phyloP scores from a whole-genome alignment of 2,113 vertebrate genomes.

The Rhinoptilus africanus region DNA sequence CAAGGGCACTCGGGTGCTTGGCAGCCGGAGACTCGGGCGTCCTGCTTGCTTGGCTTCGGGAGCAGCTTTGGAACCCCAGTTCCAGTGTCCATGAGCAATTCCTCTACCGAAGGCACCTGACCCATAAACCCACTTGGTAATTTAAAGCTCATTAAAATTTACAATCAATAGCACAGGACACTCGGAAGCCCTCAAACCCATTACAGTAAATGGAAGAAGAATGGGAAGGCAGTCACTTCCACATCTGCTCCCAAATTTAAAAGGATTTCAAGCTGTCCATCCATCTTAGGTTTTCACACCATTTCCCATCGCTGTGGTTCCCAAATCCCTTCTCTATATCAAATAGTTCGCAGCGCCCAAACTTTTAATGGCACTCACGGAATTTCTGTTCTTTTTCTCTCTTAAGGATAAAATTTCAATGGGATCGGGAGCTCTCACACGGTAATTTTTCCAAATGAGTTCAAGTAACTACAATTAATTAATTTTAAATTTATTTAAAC shows the following conservation, averaged over 20 bases:
- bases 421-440: neutral
- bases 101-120: neutral
- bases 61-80: neutral
- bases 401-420: neutral
- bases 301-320: neutral
- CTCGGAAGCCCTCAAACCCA: neutral
- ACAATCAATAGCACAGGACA: slow-evolving; percentile 19
- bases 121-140: neutral
- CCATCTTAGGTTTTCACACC: neutral
- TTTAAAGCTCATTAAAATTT: slow-evolving; percentile 4
- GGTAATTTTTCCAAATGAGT: neutral
- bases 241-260: neutral
- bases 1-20: slow-evolving; percentile 48
- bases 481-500: neutral
- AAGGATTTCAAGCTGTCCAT: neutral
- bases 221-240: neutral
- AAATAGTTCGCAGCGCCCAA: neutral
- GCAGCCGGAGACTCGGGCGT: neutral
- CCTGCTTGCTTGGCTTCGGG: neutral
- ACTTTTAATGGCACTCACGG: neutral
- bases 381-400: neutral
- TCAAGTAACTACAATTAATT: neutral
- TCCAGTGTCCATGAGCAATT: neutral
- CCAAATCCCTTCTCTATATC: neutral
- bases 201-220: neutral